Evolutionary conservation across 2,797 vertebrate species (phyloP).

Genomic region (Takifugu rubripes): DNA sequence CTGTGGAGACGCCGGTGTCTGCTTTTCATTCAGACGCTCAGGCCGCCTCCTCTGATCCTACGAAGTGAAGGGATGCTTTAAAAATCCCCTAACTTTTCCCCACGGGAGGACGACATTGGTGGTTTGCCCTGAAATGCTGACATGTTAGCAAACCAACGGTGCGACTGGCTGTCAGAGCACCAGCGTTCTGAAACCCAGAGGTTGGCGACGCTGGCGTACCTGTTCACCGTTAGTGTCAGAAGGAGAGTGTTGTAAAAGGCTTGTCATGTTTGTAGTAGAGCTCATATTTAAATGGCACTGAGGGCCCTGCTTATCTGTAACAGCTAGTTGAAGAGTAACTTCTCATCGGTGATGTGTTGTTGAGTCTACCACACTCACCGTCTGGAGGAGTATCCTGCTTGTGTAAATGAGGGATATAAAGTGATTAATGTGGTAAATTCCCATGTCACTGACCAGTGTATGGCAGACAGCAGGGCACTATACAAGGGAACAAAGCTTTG

Average conservation of each 20-base stretch:
- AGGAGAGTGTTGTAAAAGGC: too few species aligned
- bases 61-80: too few species aligned
- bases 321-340: slow-evolving; percentile 23
- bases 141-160: background rate
- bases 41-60: background rate
- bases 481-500: too few species aligned
- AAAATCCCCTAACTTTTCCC: background rate
- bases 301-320: background rate
- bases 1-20: background rate
- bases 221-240: background rate
- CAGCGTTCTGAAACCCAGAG: background rate
- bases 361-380: slow-evolving; percentile 28
- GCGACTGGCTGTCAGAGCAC: background rate
- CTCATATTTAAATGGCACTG: too few species aligned
- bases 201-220: background rate
- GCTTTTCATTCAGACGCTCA: background rate
- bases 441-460: too few species aligned
- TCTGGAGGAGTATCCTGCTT: slow-evolving; percentile 26
- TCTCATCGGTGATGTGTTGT: background rate
- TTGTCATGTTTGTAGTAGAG: too few species aligned
- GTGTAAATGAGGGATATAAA: too few species aligned
- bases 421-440: too few species aligned
- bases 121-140: background rate
- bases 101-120: background rate
- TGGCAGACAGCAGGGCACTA: too few species aligned